Conservation (phyloP, 1,140 invertebrate genomes). For the Drosophila setifemur region DNA sequence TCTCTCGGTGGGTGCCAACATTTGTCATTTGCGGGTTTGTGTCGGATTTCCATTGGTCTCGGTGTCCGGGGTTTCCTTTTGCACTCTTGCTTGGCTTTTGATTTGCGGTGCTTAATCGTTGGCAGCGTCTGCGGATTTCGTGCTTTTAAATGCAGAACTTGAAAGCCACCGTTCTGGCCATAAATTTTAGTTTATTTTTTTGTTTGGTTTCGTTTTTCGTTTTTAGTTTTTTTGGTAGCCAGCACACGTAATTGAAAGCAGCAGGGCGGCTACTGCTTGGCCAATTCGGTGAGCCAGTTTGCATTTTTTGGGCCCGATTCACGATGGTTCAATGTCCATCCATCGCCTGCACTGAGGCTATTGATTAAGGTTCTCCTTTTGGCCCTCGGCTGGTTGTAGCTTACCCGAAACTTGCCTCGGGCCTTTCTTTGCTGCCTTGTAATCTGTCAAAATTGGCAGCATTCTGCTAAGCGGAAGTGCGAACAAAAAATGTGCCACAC, state of each 20-base stretch:
- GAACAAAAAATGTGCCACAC: constrained; percentile 53
- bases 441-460: constrained; percentile 77
- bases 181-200: too few species aligned
- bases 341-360: constrained; percentile 53
- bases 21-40: constrained; percentile 69
- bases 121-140: constrained; percentile 60
- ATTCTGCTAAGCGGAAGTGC: constrained; percentile 66
- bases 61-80: constrained; percentile 33
- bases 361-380: constrained; percentile 56
- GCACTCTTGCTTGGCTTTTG: constrained; percentile 50
- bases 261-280: constrained; percentile 46
- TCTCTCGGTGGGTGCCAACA: constrained; percentile 63
- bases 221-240: constrained; percentile 14
- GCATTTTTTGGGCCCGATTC: constrained; percentile 43
- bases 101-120: constrained; percentile 75
- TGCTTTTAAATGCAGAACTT: constrained; percentile 51
- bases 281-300: constrained; percentile 19
- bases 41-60: constrained; percentile 45
- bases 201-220: constrained; percentile 14
- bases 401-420: constrained; percentile 40
- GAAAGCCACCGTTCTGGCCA: constrained; percentile 52
- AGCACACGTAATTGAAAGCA: constrained; percentile 71
- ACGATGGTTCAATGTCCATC: constrained; percentile 57
- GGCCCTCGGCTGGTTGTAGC: constrained; percentile 40
- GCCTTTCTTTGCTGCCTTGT: constrained; percentile 59